Conservation (phyloP, 2,888 invertebrate genomes). For the Himalopsyche anomala region DNA sequence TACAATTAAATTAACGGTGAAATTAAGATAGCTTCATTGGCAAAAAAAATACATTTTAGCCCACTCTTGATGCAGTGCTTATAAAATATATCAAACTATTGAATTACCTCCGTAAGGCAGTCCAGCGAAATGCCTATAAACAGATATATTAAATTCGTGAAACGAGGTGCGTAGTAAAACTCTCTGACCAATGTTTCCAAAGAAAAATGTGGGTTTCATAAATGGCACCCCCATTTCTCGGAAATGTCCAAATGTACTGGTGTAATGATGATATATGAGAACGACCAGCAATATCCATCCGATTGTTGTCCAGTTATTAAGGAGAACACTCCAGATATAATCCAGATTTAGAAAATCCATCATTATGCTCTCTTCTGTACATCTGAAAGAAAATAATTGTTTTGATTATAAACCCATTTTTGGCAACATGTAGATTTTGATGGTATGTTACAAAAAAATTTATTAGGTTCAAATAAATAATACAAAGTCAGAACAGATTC, state of each 20-base stretch:
- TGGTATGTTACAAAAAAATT: too few relatives aligned
- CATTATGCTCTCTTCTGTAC: background rate
- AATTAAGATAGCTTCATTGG: too few relatives aligned
- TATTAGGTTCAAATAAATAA: too few relatives aligned
- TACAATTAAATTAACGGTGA: too few relatives aligned
- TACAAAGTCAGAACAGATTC: too few relatives aligned
- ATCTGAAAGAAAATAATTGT: background rate
- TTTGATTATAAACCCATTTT: too few relatives aligned
- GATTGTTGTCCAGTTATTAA: conserved; percentile 44
- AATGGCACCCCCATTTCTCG: conserved; percentile 73
- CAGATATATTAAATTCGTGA: conserved; percentile 73
- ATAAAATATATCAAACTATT: conserved; percentile 22
- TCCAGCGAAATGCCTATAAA: conserved; percentile 75
- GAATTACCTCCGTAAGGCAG: conserved; percentile 73
- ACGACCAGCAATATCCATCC: conserved; percentile 46
- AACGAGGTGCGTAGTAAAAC: conserved; percentile 72
- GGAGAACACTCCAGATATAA: conserved; percentile 46
- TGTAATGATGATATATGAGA: conserved; percentile 68
- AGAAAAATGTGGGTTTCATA: conserved; percentile 73
- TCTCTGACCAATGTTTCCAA: conserved; percentile 75
- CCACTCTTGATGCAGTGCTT: too few relatives aligned
- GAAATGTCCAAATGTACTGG: conserved; percentile 74
- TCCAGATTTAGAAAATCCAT: conserved; percentile 55
- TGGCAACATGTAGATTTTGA: too few relatives aligned
- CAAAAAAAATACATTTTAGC: too few relatives aligned